Conservation (phyloP, 2,797 vertebrate genomes). For the Decapterus maruadsi region DNA sequence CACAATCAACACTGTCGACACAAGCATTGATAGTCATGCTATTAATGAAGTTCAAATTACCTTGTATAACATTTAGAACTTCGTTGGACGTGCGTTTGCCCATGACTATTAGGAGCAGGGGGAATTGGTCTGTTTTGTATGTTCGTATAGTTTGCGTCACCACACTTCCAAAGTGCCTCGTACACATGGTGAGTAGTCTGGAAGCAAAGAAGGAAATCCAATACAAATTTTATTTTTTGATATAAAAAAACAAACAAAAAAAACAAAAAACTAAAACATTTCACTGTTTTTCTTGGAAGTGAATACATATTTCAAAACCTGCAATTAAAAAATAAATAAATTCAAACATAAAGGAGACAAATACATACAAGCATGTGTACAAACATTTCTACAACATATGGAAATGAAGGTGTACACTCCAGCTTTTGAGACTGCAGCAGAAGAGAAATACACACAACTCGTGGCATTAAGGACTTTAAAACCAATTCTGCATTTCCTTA, state of each 20-base stretch:
- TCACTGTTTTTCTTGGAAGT: slow-evolving; percentile 13
- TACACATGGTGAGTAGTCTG: slow-evolving; percentile 98
- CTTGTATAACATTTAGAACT: slow-evolving; percentile 99
- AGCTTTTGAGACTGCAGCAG: slow-evolving; percentile 48
- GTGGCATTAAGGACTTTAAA: slow-evolving; percentile 85
- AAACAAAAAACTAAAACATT: background rate
- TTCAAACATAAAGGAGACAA: slow-evolving; percentile 13
- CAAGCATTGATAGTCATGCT: background rate
- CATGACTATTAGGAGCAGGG: slow-evolving; percentile 98
- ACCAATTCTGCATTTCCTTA: slow-evolving; percentile 77
- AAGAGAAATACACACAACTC: slow-evolving; percentile 73
- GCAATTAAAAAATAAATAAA: slow-evolving; percentile 12
- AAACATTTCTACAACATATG: slow-evolving; percentile 28
- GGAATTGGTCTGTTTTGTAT: slow-evolving; percentile 99
- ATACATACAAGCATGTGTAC: background rate
- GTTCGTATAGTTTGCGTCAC: slow-evolving; percentile 97
- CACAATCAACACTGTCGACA: background rate
- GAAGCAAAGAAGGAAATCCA: slow-evolving; percentile 50
- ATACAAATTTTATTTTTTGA: background rate
- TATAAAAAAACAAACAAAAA: too few relatives aligned
- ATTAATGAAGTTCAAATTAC: slow-evolving; percentile 76
- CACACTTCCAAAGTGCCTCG: slow-evolving; percentile 97
- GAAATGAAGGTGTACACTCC: slow-evolving; percentile 14
- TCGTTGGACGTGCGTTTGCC: slow-evolving; percentile 98
- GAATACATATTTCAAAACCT: slow-evolving; percentile 7